Evolutionary conservation across 2,797 vertebrate genomes (phyloP).

Genomic region (Apogon talboti): DNA sequence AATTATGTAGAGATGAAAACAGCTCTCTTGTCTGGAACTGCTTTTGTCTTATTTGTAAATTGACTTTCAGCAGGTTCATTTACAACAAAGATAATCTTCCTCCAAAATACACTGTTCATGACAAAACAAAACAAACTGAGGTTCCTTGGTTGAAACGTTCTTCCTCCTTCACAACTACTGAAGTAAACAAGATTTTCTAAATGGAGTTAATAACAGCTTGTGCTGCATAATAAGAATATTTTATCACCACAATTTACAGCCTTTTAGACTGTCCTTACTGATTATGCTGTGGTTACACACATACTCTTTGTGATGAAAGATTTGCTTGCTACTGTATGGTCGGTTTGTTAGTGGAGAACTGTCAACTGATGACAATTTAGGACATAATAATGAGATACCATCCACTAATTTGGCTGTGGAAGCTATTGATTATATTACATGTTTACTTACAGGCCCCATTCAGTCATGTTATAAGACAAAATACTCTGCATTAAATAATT

Average conservation of each 20-base stretch:
- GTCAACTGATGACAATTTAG: constrained; percentile 25
- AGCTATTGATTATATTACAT: constrained; percentile 14
- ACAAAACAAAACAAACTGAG: too few species aligned
- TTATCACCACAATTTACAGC: constrained; percentile 1
- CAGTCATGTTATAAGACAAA: too few species aligned
- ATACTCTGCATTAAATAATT: too few species aligned
- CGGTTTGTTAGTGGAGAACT: constrained; percentile 35
- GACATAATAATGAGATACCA: constrained; percentile 32
- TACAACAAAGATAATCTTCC: too few species aligned
- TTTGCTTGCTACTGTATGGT: constrained; percentile 30
- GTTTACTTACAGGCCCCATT: constrained; percentile 14
- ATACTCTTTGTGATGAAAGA: constrained; percentile 50
- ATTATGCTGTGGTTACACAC: constrained; percentile 34
- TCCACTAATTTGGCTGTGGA: constrained; percentile 24
- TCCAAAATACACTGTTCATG: too few species aligned
- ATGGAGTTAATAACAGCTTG: constrained; percentile 1
- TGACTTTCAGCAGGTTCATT: too few species aligned
- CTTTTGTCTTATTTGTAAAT: background rate
- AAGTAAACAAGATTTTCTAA: background rate
- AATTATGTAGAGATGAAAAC: too few species aligned
- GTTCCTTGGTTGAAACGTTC: background rate
- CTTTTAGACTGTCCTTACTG: constrained; percentile 17
- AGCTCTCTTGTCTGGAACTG: background rate
- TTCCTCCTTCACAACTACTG: too few species aligned
- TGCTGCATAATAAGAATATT: constrained; percentile 13